Percentiles rank a stretch among this genome's conserved stretches.
phyloP scores from a whole-genome alignment of 2,888 invertebrate genomes.

The Melangyna quadrimaculata region DNA sequence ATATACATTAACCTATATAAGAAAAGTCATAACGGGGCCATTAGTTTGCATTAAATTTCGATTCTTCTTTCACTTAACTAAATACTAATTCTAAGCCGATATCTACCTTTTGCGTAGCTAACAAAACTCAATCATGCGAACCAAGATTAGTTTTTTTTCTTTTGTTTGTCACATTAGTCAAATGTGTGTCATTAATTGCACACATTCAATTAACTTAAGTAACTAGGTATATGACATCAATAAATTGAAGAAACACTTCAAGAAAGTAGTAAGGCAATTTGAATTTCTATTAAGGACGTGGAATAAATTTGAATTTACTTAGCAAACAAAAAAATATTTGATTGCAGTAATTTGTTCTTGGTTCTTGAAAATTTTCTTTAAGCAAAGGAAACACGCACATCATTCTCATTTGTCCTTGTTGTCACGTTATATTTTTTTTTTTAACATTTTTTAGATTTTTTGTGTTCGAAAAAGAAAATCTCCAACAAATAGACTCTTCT shows the following conservation, averaged over 20 bases:
- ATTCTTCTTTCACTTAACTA: too few relatives aligned
- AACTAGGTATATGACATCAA: neutral
- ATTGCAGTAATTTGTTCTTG: neutral
- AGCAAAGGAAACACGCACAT: neutral
- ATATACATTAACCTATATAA: too few relatives aligned
- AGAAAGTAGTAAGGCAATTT: neutral
- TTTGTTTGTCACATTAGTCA: neutral
- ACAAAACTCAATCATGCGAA: neutral
- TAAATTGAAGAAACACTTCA: neutral
- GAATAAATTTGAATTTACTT: neutral
- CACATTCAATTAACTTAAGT: neutral
- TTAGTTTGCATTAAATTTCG: too few relatives aligned
- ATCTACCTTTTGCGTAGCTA: too few relatives aligned
- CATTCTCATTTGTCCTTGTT: neutral
- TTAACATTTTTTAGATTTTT: neutral
- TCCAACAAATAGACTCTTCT: neutral
- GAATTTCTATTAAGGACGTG: constrained; percentile 6
- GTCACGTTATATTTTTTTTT: neutral
- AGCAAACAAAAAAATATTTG: too few relatives aligned
- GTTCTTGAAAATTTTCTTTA: neutral
- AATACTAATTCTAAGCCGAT: too few relatives aligned
- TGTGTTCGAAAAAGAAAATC: neutral
- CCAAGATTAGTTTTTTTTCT: neutral
- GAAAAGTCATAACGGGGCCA: too few relatives aligned
- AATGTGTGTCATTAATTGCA: constrained; percentile 12